Percentiles rank a stretch among this genome's conserved stretches.
Conservation (phyloP, 2,888 invertebrate species). For the Catocala nupta region DNA sequence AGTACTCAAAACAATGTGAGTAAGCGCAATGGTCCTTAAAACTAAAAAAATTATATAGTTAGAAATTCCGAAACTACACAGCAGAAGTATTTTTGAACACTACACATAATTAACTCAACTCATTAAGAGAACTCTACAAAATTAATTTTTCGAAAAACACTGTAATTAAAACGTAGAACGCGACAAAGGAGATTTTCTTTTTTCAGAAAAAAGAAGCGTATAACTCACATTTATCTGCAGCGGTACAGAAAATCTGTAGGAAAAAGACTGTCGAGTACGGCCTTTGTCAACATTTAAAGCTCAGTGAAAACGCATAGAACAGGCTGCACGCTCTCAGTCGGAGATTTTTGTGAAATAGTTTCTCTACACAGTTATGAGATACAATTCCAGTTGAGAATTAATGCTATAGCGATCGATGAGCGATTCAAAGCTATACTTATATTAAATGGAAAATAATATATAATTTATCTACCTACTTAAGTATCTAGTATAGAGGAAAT, state of each 20-base stretch:
- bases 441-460: too few species aligned
- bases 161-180: conserved; percentile 33
- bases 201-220: conserved; percentile 27
- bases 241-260: conserved; percentile 47
- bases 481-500: not conserved
- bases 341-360: conserved; percentile 52
- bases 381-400: not conserved
- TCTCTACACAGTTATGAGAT: conserved; percentile 26
- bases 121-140: conserved; percentile 7
- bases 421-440: not conserved
- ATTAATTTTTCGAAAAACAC: conserved; percentile 25
- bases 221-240: conserved; percentile 46
- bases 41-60: too few species aligned
- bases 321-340: conserved; percentile 39
- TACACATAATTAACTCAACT: conserved; percentile 23
- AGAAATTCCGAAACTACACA: too few species aligned
- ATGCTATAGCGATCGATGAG: conserved; percentile 2
- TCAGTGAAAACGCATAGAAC: conserved; percentile 55
- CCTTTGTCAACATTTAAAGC: conserved; percentile 58
- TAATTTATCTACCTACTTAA: too few species aligned
- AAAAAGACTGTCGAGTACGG: conserved; percentile 48
- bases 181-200: conserved; percentile 29
- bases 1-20: too few species aligned
- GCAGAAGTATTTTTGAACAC: too few species aligned
- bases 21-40: too few species aligned